Percentiles rank a stretch among this genome's conserved stretches.
These are phyloP conservation scores for Gorsachius magnificus DNA, from an alignment of 2,797 vertebrate species.

Conservation along the genomic window DNA sequence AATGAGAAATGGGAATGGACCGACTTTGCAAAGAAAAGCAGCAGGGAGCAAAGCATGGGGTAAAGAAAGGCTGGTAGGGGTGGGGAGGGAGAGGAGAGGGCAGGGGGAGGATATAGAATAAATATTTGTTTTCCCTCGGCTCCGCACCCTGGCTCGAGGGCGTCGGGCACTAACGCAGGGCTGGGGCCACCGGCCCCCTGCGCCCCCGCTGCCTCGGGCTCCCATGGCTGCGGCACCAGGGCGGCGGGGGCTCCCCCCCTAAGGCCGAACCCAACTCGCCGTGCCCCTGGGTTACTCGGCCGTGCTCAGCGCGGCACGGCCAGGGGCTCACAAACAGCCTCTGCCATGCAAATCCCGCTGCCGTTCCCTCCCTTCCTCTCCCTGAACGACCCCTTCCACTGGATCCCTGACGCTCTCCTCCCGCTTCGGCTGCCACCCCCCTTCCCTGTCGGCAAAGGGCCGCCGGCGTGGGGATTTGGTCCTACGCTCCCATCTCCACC, in stretches of 20 bases:
- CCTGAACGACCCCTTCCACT: neutral
- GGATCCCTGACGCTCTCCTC: neutral
- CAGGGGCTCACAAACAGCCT: neutral
- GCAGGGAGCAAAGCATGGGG: constrained; percentile 15
- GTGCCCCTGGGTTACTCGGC: neutral
- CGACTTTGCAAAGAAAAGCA: neutral
- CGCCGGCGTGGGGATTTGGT: accelerated
- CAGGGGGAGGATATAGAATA: neutral
- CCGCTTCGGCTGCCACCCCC: neutral
- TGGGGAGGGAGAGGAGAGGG: neutral
- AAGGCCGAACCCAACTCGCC: neutral
- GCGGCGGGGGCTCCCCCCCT: neutral
- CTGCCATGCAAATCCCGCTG: accelerated
- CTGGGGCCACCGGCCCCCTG: neutral
- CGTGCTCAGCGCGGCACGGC: neutral
- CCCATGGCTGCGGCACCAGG: no score
- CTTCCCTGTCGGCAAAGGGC: neutral
- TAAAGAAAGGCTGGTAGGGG: neutral
- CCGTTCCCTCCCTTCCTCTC: neutral
- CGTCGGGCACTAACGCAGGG: neutral
- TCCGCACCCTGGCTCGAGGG: neutral
- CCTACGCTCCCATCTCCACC: neutral
- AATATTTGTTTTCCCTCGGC: neutral
- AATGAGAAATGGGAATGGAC: neutral
- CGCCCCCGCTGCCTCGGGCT: neutral